Evolutionary conservation across 2,113 vertebrate species (phyloP), one percentile per base, ranked within the genome.

Genomic region (Clarias batrachus): DNA sequence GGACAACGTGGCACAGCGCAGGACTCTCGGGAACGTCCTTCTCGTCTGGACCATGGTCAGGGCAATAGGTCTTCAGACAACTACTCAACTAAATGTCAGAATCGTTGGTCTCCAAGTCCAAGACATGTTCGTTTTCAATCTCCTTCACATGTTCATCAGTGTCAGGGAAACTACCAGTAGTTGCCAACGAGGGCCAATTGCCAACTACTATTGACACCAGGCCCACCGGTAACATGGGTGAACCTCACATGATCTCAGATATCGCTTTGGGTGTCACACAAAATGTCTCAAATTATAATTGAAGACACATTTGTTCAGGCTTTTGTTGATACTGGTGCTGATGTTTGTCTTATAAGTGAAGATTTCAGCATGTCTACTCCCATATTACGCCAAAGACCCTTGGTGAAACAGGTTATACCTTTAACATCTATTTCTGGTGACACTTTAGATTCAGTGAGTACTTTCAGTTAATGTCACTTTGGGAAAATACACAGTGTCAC

Each of bases 301-400:
- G 30, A 33, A 33, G 71, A 70, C 16, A 70, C 81, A 52, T n/a
- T 83, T 30, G 41, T 30, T 41, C 41, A 70, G 57, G 25, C 82
- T 33, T 83, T 70, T 13, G 6, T 83, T 13, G 48, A 83, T 57
- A 83, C 27, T 71, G 82, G 62, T 65, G n/a, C 65, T 71, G 65
- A 83, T 70, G 21, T 70, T 70, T 57, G 17, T 68, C 41, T 83
- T 52, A 56, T 83, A 14, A 57, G 27, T 57, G 66, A 83, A 30
- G 25, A 68, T 56, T 83, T 83, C 52, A 57, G 66, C 70, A 83
- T 59, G 65, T 83, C 65, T 63, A 63, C 62, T 63, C 10, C 81
- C 4, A 27, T 66, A 16, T 83, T 83, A 4, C 17, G 6, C 27
- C 23, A 41, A 56, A 70, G 82, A 56, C 52, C 27, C 4, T 30